These are phyloP conservation scores for Periplaneta americana DNA, from an alignment of 1,140 invertebrate genomes.

Conservation along the genomic window DNA sequence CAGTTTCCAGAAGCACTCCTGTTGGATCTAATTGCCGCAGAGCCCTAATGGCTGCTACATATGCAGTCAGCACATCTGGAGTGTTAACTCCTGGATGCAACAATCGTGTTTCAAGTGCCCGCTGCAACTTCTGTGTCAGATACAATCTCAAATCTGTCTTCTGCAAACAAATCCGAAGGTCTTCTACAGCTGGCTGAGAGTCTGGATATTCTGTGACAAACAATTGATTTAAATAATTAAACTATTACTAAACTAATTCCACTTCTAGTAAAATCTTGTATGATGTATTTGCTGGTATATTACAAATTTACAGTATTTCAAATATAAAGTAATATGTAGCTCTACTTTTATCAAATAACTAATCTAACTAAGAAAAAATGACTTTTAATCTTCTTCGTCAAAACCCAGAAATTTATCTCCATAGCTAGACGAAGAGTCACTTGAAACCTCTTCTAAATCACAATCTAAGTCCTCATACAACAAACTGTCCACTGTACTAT, in stretches of 20 bases:
- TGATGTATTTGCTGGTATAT: not conserved
- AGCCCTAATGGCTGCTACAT: conserved; percentile 90
- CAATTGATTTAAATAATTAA: not conserved
- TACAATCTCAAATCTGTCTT: conserved; percentile 76
- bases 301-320: not conserved
- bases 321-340: no score
- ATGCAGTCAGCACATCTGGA: conserved; percentile 94
- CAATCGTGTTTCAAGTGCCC: conserved; percentile 73
- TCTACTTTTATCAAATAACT: no score
- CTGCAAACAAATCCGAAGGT: conserved; percentile 79
- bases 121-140: conserved; percentile 71
- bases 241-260: not conserved
- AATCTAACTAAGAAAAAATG: no score
- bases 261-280: not conserved
- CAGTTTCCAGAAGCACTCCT: conserved; percentile 89
- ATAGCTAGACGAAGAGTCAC: no score
- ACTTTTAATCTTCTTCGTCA: no score
- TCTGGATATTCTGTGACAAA: conserved; percentile 79
- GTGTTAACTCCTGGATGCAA: conserved; percentile 94
- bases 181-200: conserved; percentile 87
- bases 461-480: no score
- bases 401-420: no score
- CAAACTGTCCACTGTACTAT: no score
- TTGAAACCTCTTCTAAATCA: no score
- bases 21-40: conserved; percentile 87